phyloP scores from a whole-genome alignment of 2,888 invertebrate genomes.

The Isoperla grammatica region DNA sequence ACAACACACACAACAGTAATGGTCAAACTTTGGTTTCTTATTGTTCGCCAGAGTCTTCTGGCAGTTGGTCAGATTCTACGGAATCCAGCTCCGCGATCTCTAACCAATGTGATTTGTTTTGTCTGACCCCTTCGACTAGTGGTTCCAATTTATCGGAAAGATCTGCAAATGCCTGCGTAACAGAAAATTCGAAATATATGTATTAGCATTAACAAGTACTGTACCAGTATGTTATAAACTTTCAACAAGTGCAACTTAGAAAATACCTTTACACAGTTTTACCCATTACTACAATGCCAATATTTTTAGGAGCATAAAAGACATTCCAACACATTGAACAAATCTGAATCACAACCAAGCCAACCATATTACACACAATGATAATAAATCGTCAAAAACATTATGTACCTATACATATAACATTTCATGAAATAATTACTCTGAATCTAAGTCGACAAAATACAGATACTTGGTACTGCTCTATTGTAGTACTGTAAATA shows the following conservation, averaged over 20 bases:
- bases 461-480: no score
- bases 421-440: no score
- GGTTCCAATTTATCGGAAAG: conserved; percentile 74
- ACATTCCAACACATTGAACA: no score
- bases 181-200: conserved; percentile 17
- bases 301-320: no score
- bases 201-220: neutral
- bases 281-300: no score
- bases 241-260: neutral
- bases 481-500: no score
- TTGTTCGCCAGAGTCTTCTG: conserved; percentile 1
- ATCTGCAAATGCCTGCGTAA: conserved; percentile 69
- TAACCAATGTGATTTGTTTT: conserved; percentile 81
- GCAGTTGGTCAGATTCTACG: neutral
- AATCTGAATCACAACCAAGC: no score
- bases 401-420: no score
- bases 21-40: conserved; percentile 15
- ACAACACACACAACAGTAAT: conserved; percentile 5
- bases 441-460: no score
- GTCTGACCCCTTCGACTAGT: conserved; percentile 73
- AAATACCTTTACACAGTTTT: neutral
- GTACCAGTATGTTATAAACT: neutral
- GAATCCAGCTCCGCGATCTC: conserved; percentile 52
- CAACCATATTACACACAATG: no score
- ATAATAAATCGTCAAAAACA: no score